Base-by-base conservation (phyloP, 2,113 vertebrate genomes). In the Proterorhinus semilunaris region DNA sequence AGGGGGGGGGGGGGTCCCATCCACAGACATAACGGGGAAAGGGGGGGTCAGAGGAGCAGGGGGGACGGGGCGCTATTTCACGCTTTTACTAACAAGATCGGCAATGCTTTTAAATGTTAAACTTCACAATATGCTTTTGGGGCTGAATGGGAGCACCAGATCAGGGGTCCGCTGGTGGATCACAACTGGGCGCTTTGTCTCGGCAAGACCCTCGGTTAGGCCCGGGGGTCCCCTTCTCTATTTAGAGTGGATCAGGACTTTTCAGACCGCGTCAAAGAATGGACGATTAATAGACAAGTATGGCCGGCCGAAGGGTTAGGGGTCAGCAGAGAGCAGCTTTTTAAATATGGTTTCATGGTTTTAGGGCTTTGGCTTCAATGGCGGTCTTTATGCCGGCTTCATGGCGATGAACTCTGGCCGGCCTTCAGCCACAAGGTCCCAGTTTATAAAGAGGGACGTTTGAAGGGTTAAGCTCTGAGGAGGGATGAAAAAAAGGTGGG, bases 171-270 rank as follows among this genome's bases (percentile, higher is more conserved):
- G 7, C 64, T 36, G 63, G 80, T 9, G 86, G 88, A 93, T 91
- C 89, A 91, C 89, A 90, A 80, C 76, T 59, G 1, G 81, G 63
- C 27, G 27, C 86, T 91, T 93, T 92, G 92, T 92, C 76, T 80
- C 59, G 1, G 51, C 11, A 68, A 86, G 86, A 89, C 62, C 80
- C 86, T 71, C 70, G 83, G 27, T 36, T 84, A 87, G 74, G 67
- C 86, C 10, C 65, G 81, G 76, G 27, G 27, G 3, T 5, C 77
- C 87, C 86, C 76, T 72, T 90, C 90, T 90, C 89, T 87, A 90
- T 91, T 93, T 87, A 74, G 86, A 91, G 85, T 92, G 85, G 87
- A 92, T 93, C 90, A 92, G 89, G 27, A 87, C 85, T 84, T 84
- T 82, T 86, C 76, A 86, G 90, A 90, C 83, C 64, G 80, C 86